phyloP scores from a whole-genome alignment of 1,140 invertebrate species.

The Procambarus clarkii region DNA sequence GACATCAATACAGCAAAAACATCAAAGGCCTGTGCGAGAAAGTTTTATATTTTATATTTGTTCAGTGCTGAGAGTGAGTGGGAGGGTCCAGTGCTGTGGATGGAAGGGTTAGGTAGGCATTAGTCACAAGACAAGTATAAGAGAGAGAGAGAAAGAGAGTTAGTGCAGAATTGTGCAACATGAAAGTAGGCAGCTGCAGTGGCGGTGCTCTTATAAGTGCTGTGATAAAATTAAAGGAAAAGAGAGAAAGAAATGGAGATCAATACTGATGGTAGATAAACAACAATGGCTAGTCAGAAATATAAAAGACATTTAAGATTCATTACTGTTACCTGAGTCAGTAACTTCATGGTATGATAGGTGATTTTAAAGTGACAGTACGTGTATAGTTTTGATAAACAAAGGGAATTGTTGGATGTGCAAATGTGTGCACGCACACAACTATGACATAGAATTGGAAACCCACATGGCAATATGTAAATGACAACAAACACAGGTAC shows the following conservation, averaged over 20 bases:
- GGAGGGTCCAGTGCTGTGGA: background rate
- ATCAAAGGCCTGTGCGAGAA: background rate
- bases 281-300: too few relatives aligned
- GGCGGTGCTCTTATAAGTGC: background rate
- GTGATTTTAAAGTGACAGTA: too few relatives aligned
- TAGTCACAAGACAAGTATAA: background rate
- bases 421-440: too few relatives aligned
- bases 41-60: background rate
- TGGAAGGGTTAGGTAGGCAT: background rate
- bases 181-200: constrained; percentile 14
- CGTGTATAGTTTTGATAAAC: too few relatives aligned
- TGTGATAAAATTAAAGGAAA: background rate
- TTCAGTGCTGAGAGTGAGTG: background rate
- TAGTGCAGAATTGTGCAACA: constrained; percentile 17
- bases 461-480: too few relatives aligned
- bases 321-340: too few relatives aligned
- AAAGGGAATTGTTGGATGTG: too few relatives aligned
- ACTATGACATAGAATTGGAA: too few relatives aligned
- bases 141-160: background rate
- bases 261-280: too few relatives aligned
- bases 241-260: background rate
- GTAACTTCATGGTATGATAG: too few relatives aligned
- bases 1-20: background rate
- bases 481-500: too few relatives aligned
- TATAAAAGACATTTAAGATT: too few relatives aligned